phyloP scores from a whole-genome alignment of 2,113 vertebrate genomes.

The Megaceryle maxima region DNA sequence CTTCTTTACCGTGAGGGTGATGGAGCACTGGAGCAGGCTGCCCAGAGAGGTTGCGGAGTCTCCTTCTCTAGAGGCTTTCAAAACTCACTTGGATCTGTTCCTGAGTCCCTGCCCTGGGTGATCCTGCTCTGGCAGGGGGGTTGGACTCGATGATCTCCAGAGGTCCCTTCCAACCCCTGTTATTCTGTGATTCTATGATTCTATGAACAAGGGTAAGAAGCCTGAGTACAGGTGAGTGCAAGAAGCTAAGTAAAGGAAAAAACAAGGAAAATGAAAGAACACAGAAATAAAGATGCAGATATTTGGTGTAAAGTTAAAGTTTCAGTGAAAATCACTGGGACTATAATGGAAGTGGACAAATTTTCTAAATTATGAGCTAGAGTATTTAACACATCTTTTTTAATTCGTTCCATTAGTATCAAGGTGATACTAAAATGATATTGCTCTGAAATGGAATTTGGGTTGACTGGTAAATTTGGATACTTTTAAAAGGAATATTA shows the following conservation, averaged over 20 bases:
- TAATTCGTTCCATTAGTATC: background rate
- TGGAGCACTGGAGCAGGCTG: no score
- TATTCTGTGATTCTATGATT: no score
- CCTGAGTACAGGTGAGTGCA: background rate
- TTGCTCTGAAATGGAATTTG: background rate
- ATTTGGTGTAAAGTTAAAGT: background rate
- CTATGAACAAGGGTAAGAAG: background rate
- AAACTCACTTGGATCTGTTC: no score
- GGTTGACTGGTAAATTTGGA: background rate
- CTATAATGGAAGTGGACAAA: background rate
- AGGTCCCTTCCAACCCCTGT: no score
- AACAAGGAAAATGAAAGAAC: background rate
- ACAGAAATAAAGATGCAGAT: background rate
- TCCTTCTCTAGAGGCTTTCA: no score
- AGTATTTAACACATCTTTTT: background rate
- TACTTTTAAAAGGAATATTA: background rate
- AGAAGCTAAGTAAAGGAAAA: background rate
- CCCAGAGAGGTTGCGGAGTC: no score
- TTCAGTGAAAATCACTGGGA: background rate
- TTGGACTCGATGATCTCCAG: no score
- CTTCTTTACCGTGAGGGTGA: no score
- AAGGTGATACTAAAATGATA: background rate
- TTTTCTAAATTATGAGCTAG: background rate
- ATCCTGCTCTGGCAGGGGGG: no score
- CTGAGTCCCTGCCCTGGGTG: no score